Conservation (phyloP, 2,888 invertebrate genomes). For the Epinotia nisella region DNA sequence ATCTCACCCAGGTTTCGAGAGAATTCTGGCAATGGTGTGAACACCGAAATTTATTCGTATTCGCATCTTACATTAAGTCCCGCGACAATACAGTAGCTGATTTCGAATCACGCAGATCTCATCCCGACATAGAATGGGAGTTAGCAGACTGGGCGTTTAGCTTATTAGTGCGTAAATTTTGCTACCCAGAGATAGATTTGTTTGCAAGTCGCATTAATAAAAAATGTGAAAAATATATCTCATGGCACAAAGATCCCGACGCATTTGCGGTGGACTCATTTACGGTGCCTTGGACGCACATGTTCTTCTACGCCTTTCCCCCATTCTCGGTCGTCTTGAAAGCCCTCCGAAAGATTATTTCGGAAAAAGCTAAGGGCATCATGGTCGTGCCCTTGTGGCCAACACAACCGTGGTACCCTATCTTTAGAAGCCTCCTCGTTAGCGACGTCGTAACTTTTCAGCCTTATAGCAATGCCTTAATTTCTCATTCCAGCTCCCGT, state of each 20-base stretch:
- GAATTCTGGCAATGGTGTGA: constrained; percentile 41
- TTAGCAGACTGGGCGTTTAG: constrained; percentile 32
- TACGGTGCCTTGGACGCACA: constrained; percentile 33
- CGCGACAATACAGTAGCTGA: constrained; percentile 44
- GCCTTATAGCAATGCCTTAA: constrained; percentile 19
- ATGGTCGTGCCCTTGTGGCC: constrained; percentile 45
- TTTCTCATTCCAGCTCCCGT: constrained; percentile 42
- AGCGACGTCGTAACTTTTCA: constrained; percentile 5
- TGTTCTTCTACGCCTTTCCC: constrained; percentile 45
- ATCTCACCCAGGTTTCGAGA: constrained; percentile 22
- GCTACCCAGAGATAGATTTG: constrained; percentile 47
- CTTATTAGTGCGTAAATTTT: constrained; percentile 40
- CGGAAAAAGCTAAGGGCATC: constrained; percentile 42
- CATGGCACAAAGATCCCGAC: constrained; percentile 23
- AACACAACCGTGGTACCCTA: constrained; percentile 39
- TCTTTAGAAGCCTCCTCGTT: constrained; percentile 13
- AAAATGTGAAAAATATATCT: constrained; percentile 45
- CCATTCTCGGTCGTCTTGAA: constrained; percentile 42
- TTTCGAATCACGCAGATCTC: constrained; percentile 35
- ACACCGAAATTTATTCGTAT: constrained; percentile 30
- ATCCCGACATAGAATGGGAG: constrained; percentile 46
- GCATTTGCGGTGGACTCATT: constrained; percentile 40
- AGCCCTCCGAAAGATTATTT: too few relatives aligned
- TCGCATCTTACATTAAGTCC: too few relatives aligned
- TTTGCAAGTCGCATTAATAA: constrained; percentile 50